Evolutionary conservation across 2,113 vertebrate species (phyloP).

Genomic region (Paradisaea rubra): DNA sequence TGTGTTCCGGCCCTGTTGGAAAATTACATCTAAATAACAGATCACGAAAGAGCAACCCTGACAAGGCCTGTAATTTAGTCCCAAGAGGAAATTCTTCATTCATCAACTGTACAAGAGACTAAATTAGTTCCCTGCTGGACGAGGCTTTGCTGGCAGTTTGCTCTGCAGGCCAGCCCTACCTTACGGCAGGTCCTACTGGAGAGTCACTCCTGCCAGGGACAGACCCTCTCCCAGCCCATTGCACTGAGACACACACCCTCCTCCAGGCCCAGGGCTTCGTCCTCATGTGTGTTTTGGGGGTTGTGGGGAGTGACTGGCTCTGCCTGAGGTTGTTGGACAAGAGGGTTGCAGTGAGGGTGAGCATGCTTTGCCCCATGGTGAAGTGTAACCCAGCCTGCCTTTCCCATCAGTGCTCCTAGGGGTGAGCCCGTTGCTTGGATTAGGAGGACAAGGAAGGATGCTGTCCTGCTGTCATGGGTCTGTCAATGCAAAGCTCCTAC

Average conservation of each 20-base stretch:
- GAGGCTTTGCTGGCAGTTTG: slow-evolving; percentile 60
- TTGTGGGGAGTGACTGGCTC: background rate
- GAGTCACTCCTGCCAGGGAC: background rate
- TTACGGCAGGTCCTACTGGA: slow-evolving; percentile 34
- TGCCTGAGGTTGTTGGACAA: background rate
- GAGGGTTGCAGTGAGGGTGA: background rate
- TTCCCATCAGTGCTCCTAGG: background rate
- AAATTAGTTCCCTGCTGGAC: slow-evolving; percentile 74
- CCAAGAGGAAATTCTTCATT: slow-evolving; percentile 83
- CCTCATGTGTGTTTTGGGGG: background rate
- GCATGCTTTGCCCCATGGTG: background rate
- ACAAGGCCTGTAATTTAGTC: slow-evolving; percentile 80
- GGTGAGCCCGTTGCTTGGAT: background rate
- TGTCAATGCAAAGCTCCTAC: background rate
- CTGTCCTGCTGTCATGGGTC: background rate
- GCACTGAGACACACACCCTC: background rate
- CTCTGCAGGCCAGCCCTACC: slow-evolving; percentile 44
- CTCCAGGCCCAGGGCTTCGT: background rate
- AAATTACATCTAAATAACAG: slow-evolving; percentile 84
- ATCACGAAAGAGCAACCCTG: slow-evolving; percentile 74
- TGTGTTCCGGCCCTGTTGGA: slow-evolving; percentile 76
- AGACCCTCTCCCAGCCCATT: background rate
- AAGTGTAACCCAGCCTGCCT: background rate
- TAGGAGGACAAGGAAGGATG: background rate
- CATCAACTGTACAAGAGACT: slow-evolving; percentile 71